Percentiles rank a stretch among this genome's conserved stretches.
Evolutionary conservation across 2,797 vertebrate genomes (phyloP).

Genomic region (Pantherophis alleghaniensis): DNA sequence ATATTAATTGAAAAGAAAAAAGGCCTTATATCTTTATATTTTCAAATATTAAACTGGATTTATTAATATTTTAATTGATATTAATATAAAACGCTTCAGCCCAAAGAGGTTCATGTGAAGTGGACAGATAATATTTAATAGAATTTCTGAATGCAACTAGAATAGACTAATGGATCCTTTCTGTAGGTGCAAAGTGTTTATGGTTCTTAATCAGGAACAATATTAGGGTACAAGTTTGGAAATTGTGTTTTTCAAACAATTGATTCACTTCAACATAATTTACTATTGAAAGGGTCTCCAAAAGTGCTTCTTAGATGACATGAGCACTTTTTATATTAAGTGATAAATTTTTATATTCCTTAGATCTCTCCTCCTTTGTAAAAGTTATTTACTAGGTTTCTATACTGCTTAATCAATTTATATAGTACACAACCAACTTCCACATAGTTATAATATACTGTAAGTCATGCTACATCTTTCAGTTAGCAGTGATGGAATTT

Average conservation of each 20-base stretch:
- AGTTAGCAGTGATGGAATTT: neutral
- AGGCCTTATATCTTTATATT: conserved; percentile 28
- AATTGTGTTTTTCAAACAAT: neutral
- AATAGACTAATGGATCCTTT: neutral
- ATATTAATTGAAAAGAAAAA: conserved; percentile 54
- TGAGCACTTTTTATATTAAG: neutral
- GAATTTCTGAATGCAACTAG: neutral
- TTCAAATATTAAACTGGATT: conserved; percentile 25
- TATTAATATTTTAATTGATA: conserved; percentile 12
- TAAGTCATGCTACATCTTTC: neutral
- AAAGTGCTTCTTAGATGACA: neutral
- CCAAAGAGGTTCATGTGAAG: neutral
- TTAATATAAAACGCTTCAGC: neutral
- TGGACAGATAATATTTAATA: conserved; percentile 1
- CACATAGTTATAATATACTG: neutral
- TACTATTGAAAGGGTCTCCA: neutral
- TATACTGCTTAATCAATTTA: neutral
- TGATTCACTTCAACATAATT: neutral
- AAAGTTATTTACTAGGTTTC: neutral
- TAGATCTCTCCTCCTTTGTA: neutral
- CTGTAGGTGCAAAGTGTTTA: neutral
- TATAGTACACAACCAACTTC: neutral
- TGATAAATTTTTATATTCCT: neutral
- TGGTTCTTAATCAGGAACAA: neutral
- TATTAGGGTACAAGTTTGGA: neutral